Evolutionary conservation across 2,797 vertebrate genomes (phyloP), one percentile per base, ranked within the genome.

Genomic region (Eulemur coronatus): DNA sequence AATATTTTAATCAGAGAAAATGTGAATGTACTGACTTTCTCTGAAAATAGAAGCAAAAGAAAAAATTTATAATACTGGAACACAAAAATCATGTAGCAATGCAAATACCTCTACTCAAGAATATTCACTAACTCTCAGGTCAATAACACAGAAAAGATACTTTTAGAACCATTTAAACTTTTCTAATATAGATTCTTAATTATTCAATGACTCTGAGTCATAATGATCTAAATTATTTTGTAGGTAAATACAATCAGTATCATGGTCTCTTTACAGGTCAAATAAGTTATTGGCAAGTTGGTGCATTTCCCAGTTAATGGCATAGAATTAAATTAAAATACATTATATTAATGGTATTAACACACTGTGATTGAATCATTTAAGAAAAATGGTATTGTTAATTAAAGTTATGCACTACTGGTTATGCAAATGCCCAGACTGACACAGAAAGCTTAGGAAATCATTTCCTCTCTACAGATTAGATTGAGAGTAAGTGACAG

Each of bases 331-430:
- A 70, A 0, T 94, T 97, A 14, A 30, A 13, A 95, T 94, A 90
- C 43, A 94, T 24, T 81, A 14, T 84, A 84, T 61, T 81, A 96
- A 76, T 95, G 55, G 0, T 79, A 91, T 94, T 97, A 87, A 93
- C 38, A 97, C 75, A 92, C 2, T 48, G 35, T 95, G 87, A 96
- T 95, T 81, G 15, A 97, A 96, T 94, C 0, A 93, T 63, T 96
- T 91, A 87, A 89, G 84, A 97, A 97, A 97, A 97, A 97, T 96
- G 55, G 20, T 96, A 82, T 50, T 76, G 69, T 96, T 97, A 85
- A 97, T 97, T 95, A 97, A 95, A 96, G 89, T 55, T 96, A 28
- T 82, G 61, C 46, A 80, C 89, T 81, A 26, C 59, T 86, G 89
- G 24, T 97, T 82, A 96, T 97, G 18, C 12, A 55, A 95, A 76